Percentiles rank a stretch among this genome's conserved stretches.
Conservation (phyloP, 2,888 invertebrate genomes). For the Lampropteryx suffumata region DNA sequence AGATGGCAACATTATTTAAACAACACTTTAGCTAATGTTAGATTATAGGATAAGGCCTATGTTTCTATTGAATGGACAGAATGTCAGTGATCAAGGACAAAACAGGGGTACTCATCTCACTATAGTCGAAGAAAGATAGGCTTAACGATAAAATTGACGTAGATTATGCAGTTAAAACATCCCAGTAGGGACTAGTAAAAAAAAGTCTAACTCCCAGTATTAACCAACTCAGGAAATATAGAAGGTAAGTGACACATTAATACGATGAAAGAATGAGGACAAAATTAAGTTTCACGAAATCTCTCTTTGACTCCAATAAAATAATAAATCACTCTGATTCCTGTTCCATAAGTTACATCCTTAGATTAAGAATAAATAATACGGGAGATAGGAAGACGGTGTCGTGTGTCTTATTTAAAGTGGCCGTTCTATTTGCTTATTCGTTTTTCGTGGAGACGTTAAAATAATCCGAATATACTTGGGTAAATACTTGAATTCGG, state of each 20-base stretch:
- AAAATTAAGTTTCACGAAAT: slow-evolving; percentile 5
- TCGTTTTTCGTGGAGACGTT: slow-evolving; percentile 33
- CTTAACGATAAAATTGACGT: too few species aligned
- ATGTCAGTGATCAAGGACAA: too few species aligned
- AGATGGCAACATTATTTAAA: too few species aligned
- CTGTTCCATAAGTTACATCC: slow-evolving; percentile 17
- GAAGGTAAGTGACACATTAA: too few species aligned
- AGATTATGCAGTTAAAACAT: neutral
- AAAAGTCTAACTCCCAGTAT: too few species aligned
- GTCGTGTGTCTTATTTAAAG: slow-evolving; percentile 45
- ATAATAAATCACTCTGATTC: slow-evolving; percentile 15
- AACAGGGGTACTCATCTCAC: too few species aligned
- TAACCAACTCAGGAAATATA: neutral
- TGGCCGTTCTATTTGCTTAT: slow-evolving; percentile 39
- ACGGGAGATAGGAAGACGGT: slow-evolving; percentile 26
- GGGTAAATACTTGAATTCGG: slow-evolving; percentile 22
- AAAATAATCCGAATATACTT: slow-evolving; percentile 23
- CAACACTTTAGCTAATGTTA: too few species aligned
- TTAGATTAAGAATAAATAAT: slow-evolving; percentile 41
- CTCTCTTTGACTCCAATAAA: slow-evolving; percentile 9
- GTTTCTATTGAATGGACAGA: too few species aligned
- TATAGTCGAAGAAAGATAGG: too few species aligned
- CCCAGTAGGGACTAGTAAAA: too few species aligned
- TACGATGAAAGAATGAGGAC: neutral
- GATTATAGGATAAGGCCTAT: too few species aligned